phyloP scores from a whole-genome alignment of 2,113 vertebrate species.

The Erythrolamprus reginae region DNA sequence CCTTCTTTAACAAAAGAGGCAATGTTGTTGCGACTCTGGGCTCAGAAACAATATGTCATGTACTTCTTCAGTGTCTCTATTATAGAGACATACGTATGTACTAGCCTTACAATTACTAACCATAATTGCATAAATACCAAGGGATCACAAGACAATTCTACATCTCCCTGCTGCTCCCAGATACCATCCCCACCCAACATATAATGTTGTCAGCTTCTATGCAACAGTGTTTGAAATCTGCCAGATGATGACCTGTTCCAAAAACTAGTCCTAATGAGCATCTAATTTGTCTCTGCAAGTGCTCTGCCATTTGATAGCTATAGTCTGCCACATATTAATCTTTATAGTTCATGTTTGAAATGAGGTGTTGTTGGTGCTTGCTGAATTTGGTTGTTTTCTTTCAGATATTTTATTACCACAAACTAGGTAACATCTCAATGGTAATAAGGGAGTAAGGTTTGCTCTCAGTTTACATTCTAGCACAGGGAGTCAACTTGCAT shows the following conservation, averaged over 20 bases:
- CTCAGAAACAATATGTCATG: background rate
- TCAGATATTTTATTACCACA: background rate
- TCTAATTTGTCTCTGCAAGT: background rate
- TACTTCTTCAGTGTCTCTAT: background rate
- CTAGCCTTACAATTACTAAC: background rate
- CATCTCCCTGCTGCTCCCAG: background rate
- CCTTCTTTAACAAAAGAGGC: background rate
- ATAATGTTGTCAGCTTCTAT: background rate
- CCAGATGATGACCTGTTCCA: background rate
- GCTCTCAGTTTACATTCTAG: background rate
- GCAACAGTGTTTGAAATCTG: background rate
- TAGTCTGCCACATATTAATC: background rate
- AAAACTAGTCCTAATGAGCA: background rate
- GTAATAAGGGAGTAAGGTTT: background rate
- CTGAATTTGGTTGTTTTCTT: background rate
- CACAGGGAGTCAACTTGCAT: too few species aligned
- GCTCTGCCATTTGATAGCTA: background rate
- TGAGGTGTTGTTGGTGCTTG: background rate
- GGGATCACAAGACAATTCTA: background rate
- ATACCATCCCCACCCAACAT: background rate
- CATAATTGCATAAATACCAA: background rate
- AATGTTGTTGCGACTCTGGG: background rate
- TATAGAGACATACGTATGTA: background rate
- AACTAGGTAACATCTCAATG: background rate
- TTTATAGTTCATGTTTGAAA: background rate